These are phyloP conservation scores for Trinorchestia longiramus DNA, from an alignment of 1,140 invertebrate species.

Conservation along the genomic window DNA sequence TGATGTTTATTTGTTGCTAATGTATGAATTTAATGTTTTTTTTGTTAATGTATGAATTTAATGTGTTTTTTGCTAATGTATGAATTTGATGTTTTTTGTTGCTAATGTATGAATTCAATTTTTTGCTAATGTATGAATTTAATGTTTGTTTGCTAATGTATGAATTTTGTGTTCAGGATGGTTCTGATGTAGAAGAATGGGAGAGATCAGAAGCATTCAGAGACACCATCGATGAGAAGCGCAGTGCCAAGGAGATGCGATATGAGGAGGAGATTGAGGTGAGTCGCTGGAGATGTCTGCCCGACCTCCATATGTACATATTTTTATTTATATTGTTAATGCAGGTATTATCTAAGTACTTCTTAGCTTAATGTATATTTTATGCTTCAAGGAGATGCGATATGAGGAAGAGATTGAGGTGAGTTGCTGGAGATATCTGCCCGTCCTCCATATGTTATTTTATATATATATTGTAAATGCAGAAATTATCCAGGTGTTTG, in stretches of 20 bases:
- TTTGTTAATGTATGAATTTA: no score
- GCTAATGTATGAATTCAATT: no score
- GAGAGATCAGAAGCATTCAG: slow-evolving; percentile 75
- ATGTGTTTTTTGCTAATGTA: no score
- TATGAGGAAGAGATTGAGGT: slow-evolving; percentile 76
- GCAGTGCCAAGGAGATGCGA: slow-evolving; percentile 70
- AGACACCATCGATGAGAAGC: slow-evolving; percentile 73
- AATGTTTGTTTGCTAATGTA: no score
- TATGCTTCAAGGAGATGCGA: slow-evolving; percentile 71
- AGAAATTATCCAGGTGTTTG: no score
- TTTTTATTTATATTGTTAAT: not conserved
- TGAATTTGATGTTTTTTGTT: no score
- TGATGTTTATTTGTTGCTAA: no score
- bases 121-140: no score
- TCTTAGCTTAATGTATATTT: no score
- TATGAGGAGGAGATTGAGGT: slow-evolving; percentile 76
- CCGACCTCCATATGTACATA: not conserved
- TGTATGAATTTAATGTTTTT: no score
- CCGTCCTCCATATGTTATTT: not conserved
- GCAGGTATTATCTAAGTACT: no score
- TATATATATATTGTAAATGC: no score
- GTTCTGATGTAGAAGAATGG: slow-evolving; percentile 71
- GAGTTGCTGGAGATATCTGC: not conserved
- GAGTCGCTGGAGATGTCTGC: not conserved
- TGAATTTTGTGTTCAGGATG: slow-evolving; percentile 66